phyloP scores from a whole-genome alignment of 1,140 invertebrate genomes.

The Laupala kohalensis region DNA sequence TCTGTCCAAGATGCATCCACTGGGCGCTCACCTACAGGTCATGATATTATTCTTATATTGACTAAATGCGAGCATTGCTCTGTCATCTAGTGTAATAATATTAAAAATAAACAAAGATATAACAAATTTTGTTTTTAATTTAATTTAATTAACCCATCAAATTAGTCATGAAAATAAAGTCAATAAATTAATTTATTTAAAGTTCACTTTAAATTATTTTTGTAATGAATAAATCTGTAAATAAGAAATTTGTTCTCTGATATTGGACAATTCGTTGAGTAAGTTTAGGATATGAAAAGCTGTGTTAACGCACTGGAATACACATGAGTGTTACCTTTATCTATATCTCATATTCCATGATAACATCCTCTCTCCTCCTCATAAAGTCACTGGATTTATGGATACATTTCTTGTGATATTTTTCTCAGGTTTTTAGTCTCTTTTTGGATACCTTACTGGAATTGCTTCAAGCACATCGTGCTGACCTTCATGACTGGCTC shows the following conservation, averaged over 20 bases:
- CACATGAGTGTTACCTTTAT: neutral
- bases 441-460: conserved; percentile 87
- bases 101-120: too few relatives aligned
- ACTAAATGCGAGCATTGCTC: too few relatives aligned
- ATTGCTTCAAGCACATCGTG: conserved; percentile 69
- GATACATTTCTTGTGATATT: neutral
- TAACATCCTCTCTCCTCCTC: too few relatives aligned
- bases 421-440: conserved; percentile 62
- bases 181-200: neutral
- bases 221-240: neutral
- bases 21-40: too few relatives aligned
- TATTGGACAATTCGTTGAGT: neutral
- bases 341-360: too few relatives aligned
- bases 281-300: too few relatives aligned
- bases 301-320: neutral
- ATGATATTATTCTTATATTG: too few relatives aligned
- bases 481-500: conserved; percentile 80
- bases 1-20: too few relatives aligned
- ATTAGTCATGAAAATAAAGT: too few relatives aligned
- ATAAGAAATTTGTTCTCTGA: neutral
- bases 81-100: too few relatives aligned
- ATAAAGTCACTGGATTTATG: neutral
- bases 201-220: neutral
- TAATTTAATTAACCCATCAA: too few relatives aligned
- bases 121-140: too few relatives aligned